These are phyloP conservation scores for Nemoura dubitans DNA, from an alignment of 2,888 invertebrate genomes.

Conservation along the genomic window DNA sequence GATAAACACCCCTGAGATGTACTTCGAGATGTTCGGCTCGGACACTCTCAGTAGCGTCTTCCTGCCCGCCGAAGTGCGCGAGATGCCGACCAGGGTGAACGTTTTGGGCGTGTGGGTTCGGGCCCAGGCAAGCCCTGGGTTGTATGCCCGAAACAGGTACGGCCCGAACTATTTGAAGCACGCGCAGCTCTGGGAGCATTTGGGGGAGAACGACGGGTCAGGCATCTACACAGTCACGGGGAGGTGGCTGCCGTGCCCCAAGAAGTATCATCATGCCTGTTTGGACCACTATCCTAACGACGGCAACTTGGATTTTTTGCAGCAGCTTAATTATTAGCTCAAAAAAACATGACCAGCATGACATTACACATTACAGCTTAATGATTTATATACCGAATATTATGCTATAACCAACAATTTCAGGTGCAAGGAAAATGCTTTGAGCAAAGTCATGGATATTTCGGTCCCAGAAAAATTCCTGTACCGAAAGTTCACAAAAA, in stretches of 20 bases:
- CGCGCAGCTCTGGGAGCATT: constrained; percentile 55
- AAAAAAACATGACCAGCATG: too few species aligned
- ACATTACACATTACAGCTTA: too few species aligned
- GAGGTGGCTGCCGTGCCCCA: constrained; percentile 53
- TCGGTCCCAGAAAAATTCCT: too few species aligned
- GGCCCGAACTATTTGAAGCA: constrained; percentile 56
- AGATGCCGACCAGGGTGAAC: constrained; percentile 53
- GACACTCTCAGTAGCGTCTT: constrained; percentile 53
- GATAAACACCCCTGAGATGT: constrained; percentile 52
- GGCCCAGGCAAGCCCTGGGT: constrained; percentile 56
- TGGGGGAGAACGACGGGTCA: constrained; percentile 52
- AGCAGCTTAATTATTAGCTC: constrained; percentile 37
- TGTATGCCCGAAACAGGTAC: constrained; percentile 55
- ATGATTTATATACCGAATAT: too few species aligned
- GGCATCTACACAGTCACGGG: constrained; percentile 53
- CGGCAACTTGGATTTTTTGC: constrained; percentile 55
- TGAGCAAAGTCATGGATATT: too few species aligned
- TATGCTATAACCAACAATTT: too few species aligned
- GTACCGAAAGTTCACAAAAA: too few species aligned
- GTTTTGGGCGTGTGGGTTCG: constrained; percentile 55
- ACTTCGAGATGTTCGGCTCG: constrained; percentile 55
- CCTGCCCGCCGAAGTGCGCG: constrained; percentile 49
- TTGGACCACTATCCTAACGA: constrained; percentile 55
- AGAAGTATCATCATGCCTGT: constrained; percentile 54
- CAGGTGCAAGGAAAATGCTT: too few species aligned